phyloP scores from a whole-genome alignment of 2,888 invertebrate species.

The Acanthosepion pharaonis region DNA sequence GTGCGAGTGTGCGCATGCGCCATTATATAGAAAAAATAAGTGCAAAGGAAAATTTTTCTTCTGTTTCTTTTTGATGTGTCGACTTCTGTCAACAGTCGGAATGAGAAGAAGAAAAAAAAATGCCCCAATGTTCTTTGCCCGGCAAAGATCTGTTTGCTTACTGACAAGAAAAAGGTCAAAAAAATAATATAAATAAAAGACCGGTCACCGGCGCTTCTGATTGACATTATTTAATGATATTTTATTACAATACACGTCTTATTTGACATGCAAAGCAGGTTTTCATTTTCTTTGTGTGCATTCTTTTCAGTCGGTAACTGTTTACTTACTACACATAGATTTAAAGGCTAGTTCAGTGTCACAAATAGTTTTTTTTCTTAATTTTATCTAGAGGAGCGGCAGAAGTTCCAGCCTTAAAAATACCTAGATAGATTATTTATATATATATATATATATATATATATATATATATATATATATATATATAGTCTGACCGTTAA shows the following conservation, averaged over 20 bases:
- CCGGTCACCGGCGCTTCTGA: background rate
- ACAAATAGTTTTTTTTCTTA: background rate
- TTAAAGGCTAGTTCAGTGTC: background rate
- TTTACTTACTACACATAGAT: background rate
- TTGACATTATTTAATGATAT: background rate
- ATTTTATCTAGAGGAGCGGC: no score
- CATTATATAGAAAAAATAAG: no score
- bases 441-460: no score
- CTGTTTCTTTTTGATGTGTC: no score
- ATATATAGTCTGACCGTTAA: no score
- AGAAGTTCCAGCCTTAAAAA: no score
- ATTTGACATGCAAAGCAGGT: constrained; percentile 5
- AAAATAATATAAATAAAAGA: background rate
- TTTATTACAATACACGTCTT: background rate
- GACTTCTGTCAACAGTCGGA: no score
- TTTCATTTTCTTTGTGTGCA: background rate
- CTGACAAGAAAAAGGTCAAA: background rate
- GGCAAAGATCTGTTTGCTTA: background rate
- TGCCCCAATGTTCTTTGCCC: background rate
- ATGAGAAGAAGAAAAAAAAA: background rate
- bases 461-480: no score
- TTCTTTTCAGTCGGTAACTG: background rate
- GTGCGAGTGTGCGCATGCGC: no score
- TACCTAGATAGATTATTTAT: no score
- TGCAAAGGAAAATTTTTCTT: no score